These are phyloP conservation scores for Stomorhina lunata DNA, from an alignment of 2,888 invertebrate genomes.

Conservation along the genomic window DNA sequence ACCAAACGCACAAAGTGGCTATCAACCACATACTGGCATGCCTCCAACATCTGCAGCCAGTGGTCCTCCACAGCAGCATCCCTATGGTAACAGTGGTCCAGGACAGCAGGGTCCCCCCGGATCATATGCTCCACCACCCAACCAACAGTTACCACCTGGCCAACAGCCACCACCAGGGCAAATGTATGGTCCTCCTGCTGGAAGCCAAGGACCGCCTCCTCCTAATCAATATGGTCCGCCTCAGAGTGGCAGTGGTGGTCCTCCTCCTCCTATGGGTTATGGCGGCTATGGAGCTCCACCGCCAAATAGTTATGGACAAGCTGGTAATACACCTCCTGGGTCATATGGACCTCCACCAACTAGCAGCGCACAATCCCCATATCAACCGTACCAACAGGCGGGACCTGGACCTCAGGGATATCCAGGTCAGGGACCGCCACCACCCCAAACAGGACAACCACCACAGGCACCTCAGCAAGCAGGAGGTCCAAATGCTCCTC, in stretches of 20 bases:
- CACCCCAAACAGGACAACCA: constrained; percentile 74
- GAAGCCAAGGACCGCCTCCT: constrained; percentile 80
- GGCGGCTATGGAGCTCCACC: constrained; percentile 80
- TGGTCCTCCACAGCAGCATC: constrained; percentile 78
- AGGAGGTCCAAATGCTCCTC: constrained; percentile 70
- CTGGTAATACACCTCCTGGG: constrained; percentile 75
- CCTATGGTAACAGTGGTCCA: constrained; percentile 80
- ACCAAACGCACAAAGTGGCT: constrained; percentile 82
- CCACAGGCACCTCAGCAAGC: constrained; percentile 70
- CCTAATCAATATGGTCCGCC: constrained; percentile 73
- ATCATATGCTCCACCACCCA: constrained; percentile 80
- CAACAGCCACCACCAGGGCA: constrained; percentile 78
- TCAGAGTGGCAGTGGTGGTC: constrained; percentile 70
- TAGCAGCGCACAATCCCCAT: constrained; percentile 77
- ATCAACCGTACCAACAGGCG: constrained; percentile 81
- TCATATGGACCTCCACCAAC: constrained; percentile 78
- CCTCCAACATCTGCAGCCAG: constrained; percentile 76
- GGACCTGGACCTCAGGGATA: constrained; percentile 74
- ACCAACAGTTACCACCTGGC: constrained; percentile 73
- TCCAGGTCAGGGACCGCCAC: constrained; percentile 74
- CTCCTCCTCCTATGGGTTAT: constrained; percentile 77
- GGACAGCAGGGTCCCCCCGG: constrained; percentile 80
- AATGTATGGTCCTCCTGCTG: constrained; percentile 78
- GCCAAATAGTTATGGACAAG: constrained; percentile 71
- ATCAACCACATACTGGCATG: constrained; percentile 81